Conservation (phyloP, 23 tunicate genomes). For the Ciona savignyi region DNA sequence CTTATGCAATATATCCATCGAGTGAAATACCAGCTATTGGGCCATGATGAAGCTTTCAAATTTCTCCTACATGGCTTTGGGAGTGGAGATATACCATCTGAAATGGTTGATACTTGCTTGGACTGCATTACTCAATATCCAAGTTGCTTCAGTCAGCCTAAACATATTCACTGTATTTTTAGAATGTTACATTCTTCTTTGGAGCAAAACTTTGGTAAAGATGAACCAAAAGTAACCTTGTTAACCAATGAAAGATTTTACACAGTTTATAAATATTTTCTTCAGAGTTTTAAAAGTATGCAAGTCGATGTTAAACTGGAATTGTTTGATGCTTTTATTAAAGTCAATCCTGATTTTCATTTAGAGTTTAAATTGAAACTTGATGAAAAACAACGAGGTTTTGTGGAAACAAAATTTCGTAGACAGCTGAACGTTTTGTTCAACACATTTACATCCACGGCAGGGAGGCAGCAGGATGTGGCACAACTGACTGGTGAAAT, state of each 20-base stretch:
- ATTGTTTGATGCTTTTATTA: not conserved
- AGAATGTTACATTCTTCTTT: not conserved
- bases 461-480: not conserved
- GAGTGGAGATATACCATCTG: not conserved
- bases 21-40: not conserved
- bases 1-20: too few species aligned
- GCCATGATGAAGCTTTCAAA: not conserved
- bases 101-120: not conserved
- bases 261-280: not conserved
- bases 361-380: too few species aligned
- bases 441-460: not conserved
- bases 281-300: not conserved
- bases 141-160: too few species aligned
- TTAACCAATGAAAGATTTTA: too few species aligned
- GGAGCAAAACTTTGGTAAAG: not conserved
- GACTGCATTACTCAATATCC: too few species aligned
- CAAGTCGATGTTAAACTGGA: not conserved
- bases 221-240: too few species aligned
- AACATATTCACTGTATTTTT: not conserved
- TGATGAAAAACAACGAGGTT: not conserved
- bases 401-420: not conserved
- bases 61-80: not conserved
- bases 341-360: not conserved
- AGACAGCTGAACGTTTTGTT: not conserved
- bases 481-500: not conserved